These are phyloP conservation scores for Stenichneumon culpator DNA, from an alignment of 2,888 invertebrate genomes.

Conservation along the genomic window DNA sequence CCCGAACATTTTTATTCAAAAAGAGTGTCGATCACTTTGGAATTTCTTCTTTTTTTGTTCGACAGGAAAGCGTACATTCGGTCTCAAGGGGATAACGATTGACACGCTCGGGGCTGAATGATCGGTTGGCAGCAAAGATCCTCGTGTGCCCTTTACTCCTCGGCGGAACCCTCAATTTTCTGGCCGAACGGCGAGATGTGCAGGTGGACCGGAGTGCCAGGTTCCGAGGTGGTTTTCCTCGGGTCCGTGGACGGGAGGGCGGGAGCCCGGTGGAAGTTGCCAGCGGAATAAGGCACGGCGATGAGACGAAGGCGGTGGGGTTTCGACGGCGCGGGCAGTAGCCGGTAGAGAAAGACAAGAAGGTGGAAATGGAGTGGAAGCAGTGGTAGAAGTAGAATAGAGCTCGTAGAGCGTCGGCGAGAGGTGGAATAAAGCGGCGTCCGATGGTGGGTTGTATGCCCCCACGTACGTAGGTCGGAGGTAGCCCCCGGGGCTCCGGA, in stretches of 20 bases:
- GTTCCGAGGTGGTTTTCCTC: background rate
- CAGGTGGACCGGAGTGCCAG: background rate
- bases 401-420: constrained; percentile 43
- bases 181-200: constrained; percentile 74
- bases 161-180: constrained; percentile 78
- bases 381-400: constrained; percentile 21
- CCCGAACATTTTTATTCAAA: too few species aligned
- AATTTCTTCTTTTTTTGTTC: too few species aligned
- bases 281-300: background rate
- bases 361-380: constrained; percentile 63
- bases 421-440: constrained; percentile 66
- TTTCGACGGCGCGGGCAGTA: constrained; percentile 16
- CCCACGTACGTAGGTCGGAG: constrained; percentile 54
- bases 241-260: background rate
- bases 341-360: constrained; percentile 64
- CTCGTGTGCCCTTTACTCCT: constrained; percentile 73
- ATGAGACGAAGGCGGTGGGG: background rate
- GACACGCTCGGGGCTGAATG: background rate
- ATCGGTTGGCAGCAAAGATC: constrained; percentile 39
- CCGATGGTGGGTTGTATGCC: constrained; percentile 46
- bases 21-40: background rate
- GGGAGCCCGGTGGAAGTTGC: background rate
- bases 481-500: constrained; percentile 51
- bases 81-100: background rate
- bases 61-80: too few species aligned